Base-by-base conservation (phyloP, 2,888 invertebrate genomes). In the Agonum fuliginosum region DNA sequence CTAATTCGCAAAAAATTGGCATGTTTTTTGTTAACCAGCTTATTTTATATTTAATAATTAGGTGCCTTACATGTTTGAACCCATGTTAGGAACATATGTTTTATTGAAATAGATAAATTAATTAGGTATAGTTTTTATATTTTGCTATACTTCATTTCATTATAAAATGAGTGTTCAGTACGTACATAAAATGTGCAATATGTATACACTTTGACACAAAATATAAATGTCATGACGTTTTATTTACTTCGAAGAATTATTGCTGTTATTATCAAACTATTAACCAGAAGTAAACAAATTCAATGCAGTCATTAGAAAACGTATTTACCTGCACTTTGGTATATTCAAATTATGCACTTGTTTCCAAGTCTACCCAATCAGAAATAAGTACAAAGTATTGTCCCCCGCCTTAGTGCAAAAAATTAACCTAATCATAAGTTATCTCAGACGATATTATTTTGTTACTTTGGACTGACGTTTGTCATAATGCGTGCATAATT, bases 251-350 rank as follows among this genome's bases (percentile, higher is more conserved):
- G n/a, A n/a, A n/a, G n/a, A n/a, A n/a, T n/a, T n/a, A n/a, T n/a
- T n/a, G n/a, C n/a, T n/a, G n/a, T n/a, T n/a, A n/a, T n/a, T n/a
- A n/a, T n/a, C n/a, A 54, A 54, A 54, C 12, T 24, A 54, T 54
- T 54, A 24, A 22, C 24, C n/a, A 24, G 54, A n/a, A 54, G 20
- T 54, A 54, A 54, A 54, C 54, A 54, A 54, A 54, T 3, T 54
- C n/a, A 54, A 22, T 24, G 10, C 54, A 54, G 24, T 24, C 10
- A 19, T 1, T 20, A 20, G 8, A 8, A 8, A 24, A 54, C 12
- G 10, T 54, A 24, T 54, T 12, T 22, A 12, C 24, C 12, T 48
- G 54, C 10, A 20, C 54, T 54, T 8, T 54, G 20, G 10, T 20
- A 10, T 20, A 24, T 54, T 54, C 8, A 37, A 37, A n/a, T 51